A percentile compares a stretch with the other conserved stretches of the same genome.
These are phyloP conservation scores for Recurvirostra avosetta DNA, from an alignment of 2,113 vertebrate genomes.

Conservation along the genomic window DNA sequence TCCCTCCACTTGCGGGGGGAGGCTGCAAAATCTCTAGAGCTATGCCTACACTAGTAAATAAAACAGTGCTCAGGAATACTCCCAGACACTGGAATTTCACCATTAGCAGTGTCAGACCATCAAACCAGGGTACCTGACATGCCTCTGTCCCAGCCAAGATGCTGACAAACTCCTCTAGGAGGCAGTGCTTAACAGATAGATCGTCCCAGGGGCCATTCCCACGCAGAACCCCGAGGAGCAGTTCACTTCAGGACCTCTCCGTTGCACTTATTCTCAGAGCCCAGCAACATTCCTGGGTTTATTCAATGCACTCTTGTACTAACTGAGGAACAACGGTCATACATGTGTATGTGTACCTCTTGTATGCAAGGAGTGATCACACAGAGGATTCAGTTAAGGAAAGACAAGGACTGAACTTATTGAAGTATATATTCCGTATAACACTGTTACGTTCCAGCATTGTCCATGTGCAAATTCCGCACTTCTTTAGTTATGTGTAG, in stretches of 20 bases:
- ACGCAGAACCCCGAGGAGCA: neutral
- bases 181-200: accelerated
- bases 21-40: neutral
- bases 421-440: neutral
- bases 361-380: neutral
- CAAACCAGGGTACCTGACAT: neutral
- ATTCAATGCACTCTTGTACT: neutral
- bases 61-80: neutral
- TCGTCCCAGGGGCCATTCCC: neutral
- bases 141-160: neutral
- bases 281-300: neutral
- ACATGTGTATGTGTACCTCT: neutral
- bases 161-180: neutral
- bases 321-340: neutral
- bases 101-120: neutral
- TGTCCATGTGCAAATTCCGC: neutral
- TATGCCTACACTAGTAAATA: neutral
- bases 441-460: neutral
- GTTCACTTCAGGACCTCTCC: neutral
- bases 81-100: neutral
- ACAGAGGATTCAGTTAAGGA: neutral
- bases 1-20: neutral
- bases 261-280: neutral
- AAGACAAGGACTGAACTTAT: neutral
- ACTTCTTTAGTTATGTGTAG: neutral